Evolutionary conservation across 1,140 invertebrate genomes (phyloP), one percentile per base, ranked within the genome.

Genomic region (Sitodiplosis mosellana): DNA sequence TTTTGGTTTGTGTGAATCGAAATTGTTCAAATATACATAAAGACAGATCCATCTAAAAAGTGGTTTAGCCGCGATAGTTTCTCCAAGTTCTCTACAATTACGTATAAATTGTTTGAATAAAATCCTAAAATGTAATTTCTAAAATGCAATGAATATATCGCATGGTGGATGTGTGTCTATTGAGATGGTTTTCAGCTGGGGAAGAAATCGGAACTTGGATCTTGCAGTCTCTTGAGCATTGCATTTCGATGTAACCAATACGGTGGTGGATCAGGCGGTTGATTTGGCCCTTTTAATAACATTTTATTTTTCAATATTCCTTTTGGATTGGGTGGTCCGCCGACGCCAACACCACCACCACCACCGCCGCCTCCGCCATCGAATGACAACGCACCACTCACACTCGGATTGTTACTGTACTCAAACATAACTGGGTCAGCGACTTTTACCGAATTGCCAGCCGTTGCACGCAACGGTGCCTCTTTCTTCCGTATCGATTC

Each of bases 401-500:
- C 27, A 27, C 27, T 27, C 10, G 3, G 27, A 27, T 27, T 27
- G 10, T 27, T 27, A 43, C 5, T 43, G 41, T 18, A 43, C 54
- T 65, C n/a, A 50, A 65, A 63, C 55, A 64, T 59, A 49, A 65
- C 54, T n/a, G 63, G 60, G 51, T 66, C 62, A 11, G 64, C 57
- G 47, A 61, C 51, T 45, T 61, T 60, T 11, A 48, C 44, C 14
- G 58, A 57, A 22, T 60, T 57, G 48, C 57, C 58, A 18, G 66
- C 63, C 40, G 69, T 61, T 14, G 55, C 59, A 8, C 61, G 54
- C n/a, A 63, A 48, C 0, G 61, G 61, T 2, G 57, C 67, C 52
- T 70, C 67, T 56, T 74, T 73, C 34, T 68, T 67, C 34, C 66
- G 63, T 47, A 79, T 69, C 49, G 70, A 76, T 54, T 80, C 79